Evolutionary conservation across 2,797 vertebrate genomes (phyloP).

Genomic region (Hypotaenidia philippensis): DNA sequence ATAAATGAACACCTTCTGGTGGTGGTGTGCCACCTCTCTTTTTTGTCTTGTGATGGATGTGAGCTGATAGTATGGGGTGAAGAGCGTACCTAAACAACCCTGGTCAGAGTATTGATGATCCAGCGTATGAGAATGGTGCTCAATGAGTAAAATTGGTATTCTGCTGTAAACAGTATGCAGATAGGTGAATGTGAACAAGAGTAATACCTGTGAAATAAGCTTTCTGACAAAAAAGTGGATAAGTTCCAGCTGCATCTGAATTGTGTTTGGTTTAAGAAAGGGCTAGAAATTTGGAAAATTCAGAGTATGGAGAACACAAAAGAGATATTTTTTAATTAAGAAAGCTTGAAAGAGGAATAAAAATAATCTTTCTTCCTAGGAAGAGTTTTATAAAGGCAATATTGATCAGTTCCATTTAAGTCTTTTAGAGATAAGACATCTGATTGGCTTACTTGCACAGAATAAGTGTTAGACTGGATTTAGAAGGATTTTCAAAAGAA

Average conservation of each 20-base stretch:
- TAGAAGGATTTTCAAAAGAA: neutral
- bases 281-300: neutral
- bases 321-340: neutral
- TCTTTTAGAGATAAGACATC: neutral
- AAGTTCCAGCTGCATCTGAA: neutral
- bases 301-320: neutral
- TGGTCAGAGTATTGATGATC: neutral
- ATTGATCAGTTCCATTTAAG: neutral
- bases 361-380: neutral
- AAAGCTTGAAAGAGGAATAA: neutral
- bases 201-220: neutral
- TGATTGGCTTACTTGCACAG: neutral
- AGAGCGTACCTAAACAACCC: accelerated
- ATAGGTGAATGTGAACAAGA: neutral
- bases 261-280: neutral
- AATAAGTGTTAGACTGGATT: neutral
- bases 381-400: neutral
- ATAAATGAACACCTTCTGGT: neutral
- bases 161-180: neutral
- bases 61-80: neutral
- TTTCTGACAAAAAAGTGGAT: accelerated
- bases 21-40: neutral
- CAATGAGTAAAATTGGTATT: neutral
- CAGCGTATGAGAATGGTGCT: neutral
- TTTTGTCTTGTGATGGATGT: neutral